Base-by-base conservation (phyloP, 2,797 vertebrate genomes). In the Crocidura indochinensis region DNA sequence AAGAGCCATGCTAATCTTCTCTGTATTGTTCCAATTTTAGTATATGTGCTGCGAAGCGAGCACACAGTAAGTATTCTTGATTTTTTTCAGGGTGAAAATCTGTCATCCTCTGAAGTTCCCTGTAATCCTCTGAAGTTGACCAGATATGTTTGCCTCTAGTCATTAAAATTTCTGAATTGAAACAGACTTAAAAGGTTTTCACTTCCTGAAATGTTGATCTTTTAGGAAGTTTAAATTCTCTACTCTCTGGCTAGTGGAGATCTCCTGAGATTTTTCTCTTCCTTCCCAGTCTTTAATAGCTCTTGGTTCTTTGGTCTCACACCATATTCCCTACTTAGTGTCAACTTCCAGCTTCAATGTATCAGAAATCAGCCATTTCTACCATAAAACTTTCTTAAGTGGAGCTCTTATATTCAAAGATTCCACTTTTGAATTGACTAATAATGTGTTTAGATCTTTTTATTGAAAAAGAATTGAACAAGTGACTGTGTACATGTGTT, bases 161-260 rank as follows among this genome's bases (percentile, higher is more conserved):
- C 31, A 78, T 75, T 83, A 75, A 89, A 56, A 60, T 17, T 65
- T 27, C 68, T 77, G 0, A 49, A 89, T 91, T 91, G 64, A 89
- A 76, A 65, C 6, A 27, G 74, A 79, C 60, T 62, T 78, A 10
- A 86, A 88, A 26, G 8, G 2, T 74, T 83, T 93, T 22, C 83
- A 24, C 47, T 2, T 26, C 74, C 11, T 79, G 78, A n/a, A 20
- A 71, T 29, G 56, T 79, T 46, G 72, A 76, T 44, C 56, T 5
- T 81, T 49, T 74, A 29, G 60, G 20, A 72, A n/a, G 8, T 62
- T 88, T n/a, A 81, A 65, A 88, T 47, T 65, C 17, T 75, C 65
- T 71, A 12, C 6, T 75, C 11, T 80, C 60, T 83, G 77, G 26
- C 53, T 22, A 27, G 4, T 72, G 11, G 22, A 38, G 65, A 8